A percentile compares a stretch with the other conserved stretches of the same genome.
Conservation (phyloP, 2,888 invertebrate species). For the Nymphalis polychloros region DNA sequence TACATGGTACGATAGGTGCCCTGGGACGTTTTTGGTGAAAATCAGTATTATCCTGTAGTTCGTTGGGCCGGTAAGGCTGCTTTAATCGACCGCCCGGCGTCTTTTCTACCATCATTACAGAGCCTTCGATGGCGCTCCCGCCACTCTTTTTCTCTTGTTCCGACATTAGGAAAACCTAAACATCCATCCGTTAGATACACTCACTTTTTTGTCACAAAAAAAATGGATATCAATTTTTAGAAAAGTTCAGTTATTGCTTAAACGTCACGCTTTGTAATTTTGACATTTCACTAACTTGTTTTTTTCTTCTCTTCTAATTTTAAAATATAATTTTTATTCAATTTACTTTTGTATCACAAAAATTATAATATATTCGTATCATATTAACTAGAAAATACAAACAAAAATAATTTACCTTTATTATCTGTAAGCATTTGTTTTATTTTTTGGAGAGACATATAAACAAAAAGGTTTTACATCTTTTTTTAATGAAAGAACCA, state of each 20-base stretch:
- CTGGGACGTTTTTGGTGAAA: constrained; percentile 57
- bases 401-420: not conserved
- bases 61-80: constrained; percentile 53
- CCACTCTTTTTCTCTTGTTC: constrained; percentile 63
- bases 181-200: constrained; percentile 61
- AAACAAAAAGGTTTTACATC: not conserved
- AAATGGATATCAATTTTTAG: constrained; percentile 57
- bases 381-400: not conserved
- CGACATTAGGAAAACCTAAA: constrained; percentile 61
- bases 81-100: constrained; percentile 53
- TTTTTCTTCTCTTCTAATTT: constrained; percentile 64
- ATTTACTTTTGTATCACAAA: not conserved
- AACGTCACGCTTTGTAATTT: constrained; percentile 71
- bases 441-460: not conserved
- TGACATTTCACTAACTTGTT: constrained; percentile 65
- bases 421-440: not conserved
- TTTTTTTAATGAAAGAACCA: constrained; percentile 26
- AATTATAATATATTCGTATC: not conserved
- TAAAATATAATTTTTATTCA: constrained; percentile 39
- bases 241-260: constrained; percentile 56
- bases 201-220: constrained; percentile 59
- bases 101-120: constrained; percentile 57
- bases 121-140: constrained; percentile 42
- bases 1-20: constrained; percentile 65
- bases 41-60: constrained; percentile 55